Percentiles rank a stretch among this genome's conserved stretches.
Conservation (phyloP, 2,888 invertebrate species). For the Tenthredo scrophulariae region DNA sequence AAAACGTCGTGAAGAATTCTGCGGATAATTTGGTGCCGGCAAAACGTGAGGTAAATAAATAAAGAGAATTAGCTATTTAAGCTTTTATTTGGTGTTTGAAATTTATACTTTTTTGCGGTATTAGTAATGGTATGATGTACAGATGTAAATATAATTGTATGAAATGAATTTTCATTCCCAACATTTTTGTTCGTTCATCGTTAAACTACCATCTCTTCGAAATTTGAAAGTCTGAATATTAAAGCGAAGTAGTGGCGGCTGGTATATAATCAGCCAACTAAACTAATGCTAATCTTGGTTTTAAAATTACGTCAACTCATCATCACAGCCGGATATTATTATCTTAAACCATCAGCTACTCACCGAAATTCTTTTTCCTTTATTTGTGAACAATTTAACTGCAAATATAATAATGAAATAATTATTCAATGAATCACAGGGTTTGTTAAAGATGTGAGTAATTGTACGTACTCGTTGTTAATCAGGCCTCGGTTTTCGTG, state of each 20-base stretch:
- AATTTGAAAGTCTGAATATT: neutral
- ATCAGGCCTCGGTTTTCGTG: neutral
- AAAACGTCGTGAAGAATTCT: slow-evolving; percentile 65
- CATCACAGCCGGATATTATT: neutral
- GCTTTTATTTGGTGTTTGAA: neutral
- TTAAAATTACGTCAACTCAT: slow-evolving; percentile 2
- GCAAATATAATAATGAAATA: neutral
- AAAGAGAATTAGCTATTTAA: neutral
- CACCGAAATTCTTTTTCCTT: neutral
- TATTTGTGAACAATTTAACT: neutral
- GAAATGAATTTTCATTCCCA: neutral
- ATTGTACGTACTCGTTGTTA: neutral
- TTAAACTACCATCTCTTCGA: neutral
- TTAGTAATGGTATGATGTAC: neutral
- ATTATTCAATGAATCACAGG: neutral
- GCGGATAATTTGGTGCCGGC: slow-evolving; percentile 62
- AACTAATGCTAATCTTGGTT: neutral
- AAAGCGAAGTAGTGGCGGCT: neutral
- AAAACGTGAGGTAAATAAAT: slow-evolving; percentile 65
- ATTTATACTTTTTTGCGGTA: neutral
- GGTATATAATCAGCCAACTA: slow-evolving; percentile 7
- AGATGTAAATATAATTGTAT: slow-evolving; percentile 1
- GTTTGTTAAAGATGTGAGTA: neutral
- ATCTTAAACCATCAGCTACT: neutral
- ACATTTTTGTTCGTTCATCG: neutral